Base-by-base conservation (phyloP, 1,140 invertebrate species). In the Conus ventricosus region DNA sequence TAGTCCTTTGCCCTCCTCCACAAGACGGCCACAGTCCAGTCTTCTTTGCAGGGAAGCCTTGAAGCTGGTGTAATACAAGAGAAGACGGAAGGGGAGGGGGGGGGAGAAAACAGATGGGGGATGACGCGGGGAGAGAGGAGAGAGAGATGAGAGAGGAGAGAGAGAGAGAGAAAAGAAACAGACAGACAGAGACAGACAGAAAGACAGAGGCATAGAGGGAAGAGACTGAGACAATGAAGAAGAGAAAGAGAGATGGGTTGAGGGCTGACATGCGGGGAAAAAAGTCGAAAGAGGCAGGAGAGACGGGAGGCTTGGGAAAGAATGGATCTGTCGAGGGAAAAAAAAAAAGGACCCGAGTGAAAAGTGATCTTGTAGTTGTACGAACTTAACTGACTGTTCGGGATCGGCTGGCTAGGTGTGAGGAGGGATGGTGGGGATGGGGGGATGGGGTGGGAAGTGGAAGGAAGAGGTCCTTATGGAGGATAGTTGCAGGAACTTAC, bases 171-270 rank as follows among this genome's bases (percentile, higher is more conserved):
- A 78, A 1, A 25, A 78, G 25, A 39, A 25, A 86, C 15, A 71
- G 60, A 86, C 25, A 71, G 57, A 78, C 11, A 78, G 76, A 78
- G 76, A 78, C 11, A 78, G 25, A 78, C 25, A 78, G 76, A 78
- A 2, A 78, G n/a, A 78, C 8, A 27, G 5, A 78, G 8, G 51
- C 2, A 78, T 4, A 78, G 51, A 7, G 7, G 76, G 51, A 25
- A 78, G 25, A 78, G 76, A 78, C 11, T 51, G 76, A 78, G 25
- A 39, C 11, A 2, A 25, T 51, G 25, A 78, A 25, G 23, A 23
- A 6, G 71, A n/a, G 71, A 76, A 23, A 76, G 71, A 76, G 71
- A 76, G 71, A 76, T 13, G 23, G 5, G 23, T 13, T 23, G 71
- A 76, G 71, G 23, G 71, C 39, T 39, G 39, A 39, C 39, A 39